Percentiles rank a stretch among this genome's conserved stretches.
Conservation (phyloP, 2,888 invertebrate species). For the Melipona beecheii region DNA sequence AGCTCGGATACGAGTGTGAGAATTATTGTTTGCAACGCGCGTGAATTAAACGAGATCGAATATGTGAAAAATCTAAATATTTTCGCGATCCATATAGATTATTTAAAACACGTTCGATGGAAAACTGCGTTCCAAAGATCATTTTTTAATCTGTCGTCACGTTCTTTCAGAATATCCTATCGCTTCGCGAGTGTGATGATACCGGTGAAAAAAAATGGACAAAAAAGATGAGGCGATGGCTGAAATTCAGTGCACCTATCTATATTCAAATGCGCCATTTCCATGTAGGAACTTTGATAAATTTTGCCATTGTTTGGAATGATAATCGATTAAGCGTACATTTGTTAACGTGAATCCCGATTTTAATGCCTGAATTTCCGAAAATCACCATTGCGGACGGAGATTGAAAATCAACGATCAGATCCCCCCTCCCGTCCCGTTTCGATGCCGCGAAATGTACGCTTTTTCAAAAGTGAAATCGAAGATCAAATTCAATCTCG, state of each 20-base stretch:
- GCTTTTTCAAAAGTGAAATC: not conserved
- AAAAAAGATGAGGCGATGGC: not conserved
- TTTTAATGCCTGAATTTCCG: not conserved
- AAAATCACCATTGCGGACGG: not conserved
- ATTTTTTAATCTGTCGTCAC: too few species aligned
- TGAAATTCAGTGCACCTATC: not conserved
- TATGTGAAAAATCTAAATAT: not conserved
- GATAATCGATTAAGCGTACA: not conserved
- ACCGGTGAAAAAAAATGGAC: not conserved
- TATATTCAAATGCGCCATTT: conserved; percentile 17
- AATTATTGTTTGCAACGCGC: not conserved
- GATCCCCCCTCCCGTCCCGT: too few species aligned
- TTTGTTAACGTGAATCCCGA: not conserved
- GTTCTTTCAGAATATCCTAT: not conserved
- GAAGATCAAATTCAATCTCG: too few species aligned
- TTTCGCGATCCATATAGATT: too few species aligned
- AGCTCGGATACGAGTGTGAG: too few species aligned
- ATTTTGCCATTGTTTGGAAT: not conserved
- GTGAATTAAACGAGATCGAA: not conserved
- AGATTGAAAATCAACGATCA: not conserved
- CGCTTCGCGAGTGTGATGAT: not conserved
- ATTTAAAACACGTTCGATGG: too few species aligned
- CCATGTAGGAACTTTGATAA: not conserved
- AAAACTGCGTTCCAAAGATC: too few species aligned
- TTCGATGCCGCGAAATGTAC: not conserved